Base-by-base conservation (phyloP, 2,888 invertebrate species). In the Scaptodrosophila latifasciaeformis region DNA sequence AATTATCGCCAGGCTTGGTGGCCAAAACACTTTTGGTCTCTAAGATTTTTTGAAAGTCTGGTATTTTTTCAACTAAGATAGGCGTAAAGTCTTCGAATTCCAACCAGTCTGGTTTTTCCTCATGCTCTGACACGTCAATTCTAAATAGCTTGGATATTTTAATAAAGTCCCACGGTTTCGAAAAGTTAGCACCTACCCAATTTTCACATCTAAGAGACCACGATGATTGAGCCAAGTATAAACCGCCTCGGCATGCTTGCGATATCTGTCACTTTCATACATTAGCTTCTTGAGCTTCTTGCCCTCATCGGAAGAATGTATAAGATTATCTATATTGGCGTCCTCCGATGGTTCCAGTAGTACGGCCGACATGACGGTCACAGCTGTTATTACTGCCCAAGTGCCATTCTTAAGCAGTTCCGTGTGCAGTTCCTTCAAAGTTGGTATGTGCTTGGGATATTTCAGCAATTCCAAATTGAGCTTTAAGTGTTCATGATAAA, bases 401-500 rank as follows among this genome's bases (percentile, higher is more conserved):
- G 70, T 40, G 2, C 80, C 79, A 2, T 81, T 62, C 45, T 76
- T 79, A 0, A 79, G 49, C 2, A 84, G 46, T 10, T 66, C 51
- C 1, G 66, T 66, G 31, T 84, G 82, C 46, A 85, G 65, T 12
- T 83, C 82, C 47, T 65, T 70, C 1, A 85, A 55, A 6, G 54
- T 62, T 6, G 84, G 84, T 9, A 82, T 27, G 18, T 59, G 54
- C 58, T 74, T 72, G 0, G 65, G 24, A 47, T 81, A 85, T 3
- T 75, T 75, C 2, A 85, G 50, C 1, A 83, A 21, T 10, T 69
- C 69, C 5, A 84, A 57, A 39, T 77, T 65, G 1, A 75, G 61
- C 24, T 67, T 62, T 46, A 84, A 50, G 9, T 81, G 59, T 21
- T 76, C 71, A 17, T 83, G 72, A 51, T 84, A 84, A 40, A 67